A percentile compares a stretch with the other conserved stretches of the same genome.
phyloP scores from a whole-genome alignment of 2,113 vertebrate species.

The Recurvirostra avosetta region DNA sequence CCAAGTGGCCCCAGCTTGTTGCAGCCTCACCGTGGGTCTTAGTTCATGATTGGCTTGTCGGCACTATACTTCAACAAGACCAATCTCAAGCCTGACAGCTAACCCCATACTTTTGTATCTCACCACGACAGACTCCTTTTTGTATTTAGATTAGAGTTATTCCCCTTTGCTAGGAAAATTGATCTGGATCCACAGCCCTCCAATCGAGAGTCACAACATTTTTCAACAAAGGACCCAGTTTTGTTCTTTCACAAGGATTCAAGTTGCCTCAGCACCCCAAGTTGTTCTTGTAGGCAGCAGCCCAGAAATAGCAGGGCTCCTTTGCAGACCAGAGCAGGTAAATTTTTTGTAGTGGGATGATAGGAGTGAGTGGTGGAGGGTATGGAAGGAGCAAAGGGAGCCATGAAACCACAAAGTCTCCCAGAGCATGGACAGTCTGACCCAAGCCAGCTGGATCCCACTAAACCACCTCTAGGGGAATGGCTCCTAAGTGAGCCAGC shows the following conservation, averaged over 20 bases:
- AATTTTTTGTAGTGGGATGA: background rate
- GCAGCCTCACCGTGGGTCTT: background rate
- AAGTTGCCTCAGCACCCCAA: background rate
- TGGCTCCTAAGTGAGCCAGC: background rate
- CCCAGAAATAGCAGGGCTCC: background rate
- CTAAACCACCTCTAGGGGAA: background rate
- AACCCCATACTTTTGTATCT: background rate
- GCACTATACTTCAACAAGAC: background rate
- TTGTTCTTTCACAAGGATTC: background rate
- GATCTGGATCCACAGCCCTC: background rate
- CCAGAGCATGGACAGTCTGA: background rate
- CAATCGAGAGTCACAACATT: background rate
- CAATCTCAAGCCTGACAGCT: background rate
- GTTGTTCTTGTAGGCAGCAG: background rate
- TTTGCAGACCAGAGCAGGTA: background rate
- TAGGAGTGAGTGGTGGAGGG: background rate
- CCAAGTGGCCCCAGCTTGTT: background rate
- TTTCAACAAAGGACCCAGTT: background rate
- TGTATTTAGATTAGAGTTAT: background rate
- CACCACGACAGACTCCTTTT: background rate
- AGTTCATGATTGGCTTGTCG: background rate
- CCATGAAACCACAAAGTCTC: background rate
- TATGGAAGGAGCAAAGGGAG: background rate
- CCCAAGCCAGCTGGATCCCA: background rate
- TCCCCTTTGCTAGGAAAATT: background rate